Evolutionary conservation across 2,888 invertebrate species (phyloP).

Genomic region (Clepsis dumicolana): DNA sequence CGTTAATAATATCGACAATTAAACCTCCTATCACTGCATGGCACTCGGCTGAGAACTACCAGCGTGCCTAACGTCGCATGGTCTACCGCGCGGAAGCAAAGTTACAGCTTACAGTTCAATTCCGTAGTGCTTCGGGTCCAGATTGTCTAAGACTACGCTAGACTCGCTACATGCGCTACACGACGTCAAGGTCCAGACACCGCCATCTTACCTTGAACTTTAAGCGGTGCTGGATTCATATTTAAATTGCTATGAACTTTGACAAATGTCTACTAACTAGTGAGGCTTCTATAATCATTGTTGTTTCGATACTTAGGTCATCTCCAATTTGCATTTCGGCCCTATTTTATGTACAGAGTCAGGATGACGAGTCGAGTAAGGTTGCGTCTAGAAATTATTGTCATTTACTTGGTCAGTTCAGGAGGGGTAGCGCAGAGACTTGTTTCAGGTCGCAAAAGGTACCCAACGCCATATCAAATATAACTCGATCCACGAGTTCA

Average conservation of each 20-base stretch:
- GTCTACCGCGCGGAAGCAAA: slow-evolving; percentile 76
- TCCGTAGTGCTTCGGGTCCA: slow-evolving; percentile 76
- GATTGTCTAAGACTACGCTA: slow-evolving; percentile 18
- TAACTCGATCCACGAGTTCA: slow-evolving; percentile 49
- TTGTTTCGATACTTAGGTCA: slow-evolving; percentile 17
- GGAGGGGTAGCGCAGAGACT: slow-evolving; percentile 49
- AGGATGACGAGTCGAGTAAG: slow-evolving; percentile 69
- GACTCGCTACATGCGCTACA: slow-evolving; percentile 19
- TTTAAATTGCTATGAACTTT: slow-evolving; percentile 1
- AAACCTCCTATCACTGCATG: slow-evolving; percentile 40
- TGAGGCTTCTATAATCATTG: neutral
- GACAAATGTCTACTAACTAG: neutral
- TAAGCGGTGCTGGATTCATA: slow-evolving; percentile 12
- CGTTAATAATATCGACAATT: slow-evolving; percentile 28
- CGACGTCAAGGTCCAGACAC: slow-evolving; percentile 13
- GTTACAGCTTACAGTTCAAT: slow-evolving; percentile 78
- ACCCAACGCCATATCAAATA: slow-evolving; percentile 29
- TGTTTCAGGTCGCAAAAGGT: slow-evolving; percentile 16
- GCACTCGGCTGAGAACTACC: slow-evolving; percentile 51
- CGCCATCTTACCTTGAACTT: slow-evolving; percentile 10
- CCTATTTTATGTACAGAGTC: slow-evolving; percentile 60
- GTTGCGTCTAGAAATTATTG: slow-evolving; percentile 83
- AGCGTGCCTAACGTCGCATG: slow-evolving; percentile 65
- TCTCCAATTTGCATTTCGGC: slow-evolving; percentile 43
- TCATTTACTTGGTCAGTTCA: slow-evolving; percentile 82